Conservation (phyloP, 2,113 vertebrate species). For the Petrocephalus microphthalmus region DNA sequence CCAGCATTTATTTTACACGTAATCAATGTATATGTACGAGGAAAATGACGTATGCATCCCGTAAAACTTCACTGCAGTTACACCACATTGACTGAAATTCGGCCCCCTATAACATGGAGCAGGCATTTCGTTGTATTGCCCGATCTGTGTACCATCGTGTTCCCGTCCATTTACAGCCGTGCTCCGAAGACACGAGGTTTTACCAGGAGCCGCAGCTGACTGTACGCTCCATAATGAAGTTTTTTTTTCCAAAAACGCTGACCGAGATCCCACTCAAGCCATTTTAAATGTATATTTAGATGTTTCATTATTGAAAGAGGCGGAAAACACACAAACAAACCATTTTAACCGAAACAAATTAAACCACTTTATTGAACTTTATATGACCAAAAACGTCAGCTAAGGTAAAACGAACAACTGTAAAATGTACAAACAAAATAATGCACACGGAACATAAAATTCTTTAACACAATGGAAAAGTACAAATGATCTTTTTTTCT, state of each 20-base stretch:
- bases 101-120: not conserved
- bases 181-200: not conserved
- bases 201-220: not conserved
- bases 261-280: not conserved
- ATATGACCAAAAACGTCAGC: slow-evolving; percentile 49
- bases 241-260: not conserved
- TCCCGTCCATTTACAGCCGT: not conserved
- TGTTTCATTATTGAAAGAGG: not conserved
- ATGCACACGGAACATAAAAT: slow-evolving; percentile 38
- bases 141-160: not conserved
- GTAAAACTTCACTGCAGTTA: not conserved
- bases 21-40: not conserved
- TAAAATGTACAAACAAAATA: slow-evolving; percentile 60
- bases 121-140: not conserved
- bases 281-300: not conserved
- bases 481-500: slow-evolving; percentile 21
- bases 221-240: not conserved
- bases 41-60: not conserved
- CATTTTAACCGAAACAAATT: slow-evolving; percentile 15
- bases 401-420: slow-evolving; percentile 57
- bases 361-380: slow-evolving; percentile 37
- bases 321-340: not conserved
- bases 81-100: not conserved
- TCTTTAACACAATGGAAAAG: slow-evolving; percentile 33
- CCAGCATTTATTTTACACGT: not conserved